phyloP scores from a whole-genome alignment of 2,113 vertebrate species.

The Cephalopterus ornatus region DNA sequence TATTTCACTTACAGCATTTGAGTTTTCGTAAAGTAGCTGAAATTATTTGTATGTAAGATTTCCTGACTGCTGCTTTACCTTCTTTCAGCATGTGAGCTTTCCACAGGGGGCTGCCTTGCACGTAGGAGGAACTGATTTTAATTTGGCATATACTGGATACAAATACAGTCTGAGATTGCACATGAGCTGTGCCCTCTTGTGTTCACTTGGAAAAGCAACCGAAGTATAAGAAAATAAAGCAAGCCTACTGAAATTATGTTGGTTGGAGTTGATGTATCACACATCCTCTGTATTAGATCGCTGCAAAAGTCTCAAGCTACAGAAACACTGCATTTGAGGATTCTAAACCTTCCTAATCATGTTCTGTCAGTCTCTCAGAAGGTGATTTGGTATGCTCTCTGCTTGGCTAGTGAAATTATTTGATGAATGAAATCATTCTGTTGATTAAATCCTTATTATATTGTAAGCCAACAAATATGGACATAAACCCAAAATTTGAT shows the following conservation, averaged over 20 bases:
- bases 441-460: not conserved
- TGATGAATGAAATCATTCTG: not conserved
- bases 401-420: not conserved
- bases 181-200: constrained; percentile 66
- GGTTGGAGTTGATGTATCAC: not conserved
- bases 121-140: not conserved
- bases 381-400: not conserved
- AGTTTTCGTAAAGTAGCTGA: not conserved
- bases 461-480: not conserved
- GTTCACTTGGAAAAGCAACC: constrained; percentile 50
- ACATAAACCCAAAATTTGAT: not conserved
- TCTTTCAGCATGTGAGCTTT: not conserved
- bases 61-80: not conserved
- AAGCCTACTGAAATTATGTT: not conserved
- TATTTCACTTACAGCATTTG: not conserved
- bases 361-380: not conserved
- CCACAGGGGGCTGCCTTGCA: not conserved
- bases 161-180: not conserved
- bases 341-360: not conserved
- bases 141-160: not conserved
- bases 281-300: not conserved
- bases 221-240: not conserved
- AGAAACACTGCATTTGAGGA: accelerated
- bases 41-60: not conserved
- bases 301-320: not conserved